Evolutionary conservation across 2,888 invertebrate genomes (phyloP).

Genomic region (Erebia palarica): DNA sequence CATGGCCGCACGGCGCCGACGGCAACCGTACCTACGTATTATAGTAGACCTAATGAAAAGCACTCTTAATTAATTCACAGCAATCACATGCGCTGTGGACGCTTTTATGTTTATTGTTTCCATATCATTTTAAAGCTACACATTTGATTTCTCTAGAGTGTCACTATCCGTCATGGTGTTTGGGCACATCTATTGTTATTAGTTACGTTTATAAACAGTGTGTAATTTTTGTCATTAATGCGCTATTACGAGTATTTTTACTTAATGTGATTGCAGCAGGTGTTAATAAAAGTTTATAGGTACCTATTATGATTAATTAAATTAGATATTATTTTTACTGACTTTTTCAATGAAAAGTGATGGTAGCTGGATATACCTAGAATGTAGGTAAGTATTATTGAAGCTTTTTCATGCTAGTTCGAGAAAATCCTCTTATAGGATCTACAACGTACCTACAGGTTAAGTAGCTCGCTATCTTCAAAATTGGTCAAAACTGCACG

Average conservation of each 20-base stretch:
- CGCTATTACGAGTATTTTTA: conserved; percentile 65
- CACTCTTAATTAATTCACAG: conserved; percentile 81
- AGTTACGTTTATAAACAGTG: conserved; percentile 53
- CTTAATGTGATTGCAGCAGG: conserved; percentile 61
- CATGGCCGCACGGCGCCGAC: conserved; percentile 48
- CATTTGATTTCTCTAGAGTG: conserved; percentile 81
- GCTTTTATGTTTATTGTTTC: conserved; percentile 81
- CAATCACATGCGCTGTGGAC: conserved; percentile 72
- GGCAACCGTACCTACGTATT: conserved; percentile 38
- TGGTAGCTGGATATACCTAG: not conserved
- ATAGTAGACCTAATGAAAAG: conserved; percentile 77
- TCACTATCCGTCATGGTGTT: conserved; percentile 61
- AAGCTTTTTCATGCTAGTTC: too few species aligned
- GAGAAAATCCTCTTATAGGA: too few species aligned
- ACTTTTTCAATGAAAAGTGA: not conserved
- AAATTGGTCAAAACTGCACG: too few species aligned
- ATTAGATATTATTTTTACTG: conserved; percentile 3
- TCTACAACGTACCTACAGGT: too few species aligned
- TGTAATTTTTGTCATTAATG: conserved; percentile 60
- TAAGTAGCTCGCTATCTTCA: too few species aligned
- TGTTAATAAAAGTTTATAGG: conserved; percentile 17
- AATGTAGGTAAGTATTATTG: too few species aligned
- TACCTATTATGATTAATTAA: conserved; percentile 3
- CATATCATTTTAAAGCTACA: conserved; percentile 76
- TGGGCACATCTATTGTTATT: conserved; percentile 45